A percentile compares a stretch with the other conserved stretches of the same genome.
Evolutionary conservation across 2,113 vertebrate genomes (phyloP).

Genomic region (Osmerus mordax): DNA sequence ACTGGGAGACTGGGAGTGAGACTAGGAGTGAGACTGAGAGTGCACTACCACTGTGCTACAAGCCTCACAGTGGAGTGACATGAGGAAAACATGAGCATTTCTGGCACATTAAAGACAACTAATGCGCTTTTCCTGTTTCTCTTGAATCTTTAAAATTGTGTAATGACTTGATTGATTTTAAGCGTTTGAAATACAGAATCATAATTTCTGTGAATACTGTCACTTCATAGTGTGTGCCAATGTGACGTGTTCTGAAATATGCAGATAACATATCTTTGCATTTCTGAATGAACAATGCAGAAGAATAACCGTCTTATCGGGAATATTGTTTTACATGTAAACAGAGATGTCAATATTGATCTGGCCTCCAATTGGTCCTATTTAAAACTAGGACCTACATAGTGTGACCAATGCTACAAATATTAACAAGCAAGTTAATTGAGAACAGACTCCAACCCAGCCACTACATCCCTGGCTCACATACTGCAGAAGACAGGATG

Average conservation of each 20-base stretch:
- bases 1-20: too few species aligned
- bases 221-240: neutral
- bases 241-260: neutral
- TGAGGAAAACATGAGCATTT: too few species aligned
- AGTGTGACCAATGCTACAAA: conserved; percentile 4
- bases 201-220: neutral
- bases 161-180: too few species aligned
- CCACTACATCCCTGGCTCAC: neutral
- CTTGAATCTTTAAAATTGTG: too few species aligned
- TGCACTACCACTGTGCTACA: too few species aligned
- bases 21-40: too few species aligned
- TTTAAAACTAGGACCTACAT: conserved; percentile 41
- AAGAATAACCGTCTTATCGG: neutral
- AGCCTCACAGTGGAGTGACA: too few species aligned
- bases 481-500: neutral
- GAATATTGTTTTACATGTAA: neutral
- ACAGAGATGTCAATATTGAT: conserved; percentile 13
- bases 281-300: neutral
- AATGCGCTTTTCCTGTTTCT: too few species aligned
- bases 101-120: too few species aligned
- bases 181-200: too few species aligned
- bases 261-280: neutral
- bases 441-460: neutral
- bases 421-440: conserved; percentile 11
- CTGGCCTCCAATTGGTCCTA: conserved; percentile 1